Percentiles rank a stretch among this genome's conserved stretches.
Evolutionary conservation across 2,888 invertebrate species (phyloP).

Genomic region (Agonum fuliginosum): DNA sequence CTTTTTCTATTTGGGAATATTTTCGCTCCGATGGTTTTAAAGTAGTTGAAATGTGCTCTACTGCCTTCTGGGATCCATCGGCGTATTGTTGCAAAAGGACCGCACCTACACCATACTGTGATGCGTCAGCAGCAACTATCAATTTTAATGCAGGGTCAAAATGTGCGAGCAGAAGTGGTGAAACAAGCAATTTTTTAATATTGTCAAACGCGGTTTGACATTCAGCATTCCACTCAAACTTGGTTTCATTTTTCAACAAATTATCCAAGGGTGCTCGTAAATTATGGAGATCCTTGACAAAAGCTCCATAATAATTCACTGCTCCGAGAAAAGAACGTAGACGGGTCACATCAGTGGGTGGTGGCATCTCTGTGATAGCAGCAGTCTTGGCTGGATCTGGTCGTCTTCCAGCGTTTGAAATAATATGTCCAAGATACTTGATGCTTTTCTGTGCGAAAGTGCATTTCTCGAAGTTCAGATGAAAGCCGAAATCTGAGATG

Average conservation of each 20-base stretch:
- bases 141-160: not conserved
- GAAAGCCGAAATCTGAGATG: not conserved
- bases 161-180: constrained; percentile 28
- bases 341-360: not conserved
- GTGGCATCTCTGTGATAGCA: not conserved
- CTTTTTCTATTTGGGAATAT: not conserved
- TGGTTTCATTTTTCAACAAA: constrained; percentile 1
- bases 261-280: constrained; percentile 47
- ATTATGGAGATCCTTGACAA: not conserved
- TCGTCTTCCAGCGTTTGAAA: constrained; percentile 44
- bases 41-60: not conserved
- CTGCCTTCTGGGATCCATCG: not conserved
- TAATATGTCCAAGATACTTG: not conserved
- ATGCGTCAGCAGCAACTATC: not conserved
- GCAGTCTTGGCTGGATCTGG: constrained; percentile 44
- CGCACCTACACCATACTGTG: not conserved
- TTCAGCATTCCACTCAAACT: not conserved
- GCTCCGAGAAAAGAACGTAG: not conserved
- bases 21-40: not conserved
- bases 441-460: not conserved
- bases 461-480: not conserved
- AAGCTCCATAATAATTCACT: not conserved
- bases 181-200: constrained; percentile 42
- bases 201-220: constrained; percentile 33
- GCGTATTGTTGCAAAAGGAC: not conserved